phyloP scores from a whole-genome alignment of 2,797 vertebrate species.

The Tachyglossus aculeatus region DNA sequence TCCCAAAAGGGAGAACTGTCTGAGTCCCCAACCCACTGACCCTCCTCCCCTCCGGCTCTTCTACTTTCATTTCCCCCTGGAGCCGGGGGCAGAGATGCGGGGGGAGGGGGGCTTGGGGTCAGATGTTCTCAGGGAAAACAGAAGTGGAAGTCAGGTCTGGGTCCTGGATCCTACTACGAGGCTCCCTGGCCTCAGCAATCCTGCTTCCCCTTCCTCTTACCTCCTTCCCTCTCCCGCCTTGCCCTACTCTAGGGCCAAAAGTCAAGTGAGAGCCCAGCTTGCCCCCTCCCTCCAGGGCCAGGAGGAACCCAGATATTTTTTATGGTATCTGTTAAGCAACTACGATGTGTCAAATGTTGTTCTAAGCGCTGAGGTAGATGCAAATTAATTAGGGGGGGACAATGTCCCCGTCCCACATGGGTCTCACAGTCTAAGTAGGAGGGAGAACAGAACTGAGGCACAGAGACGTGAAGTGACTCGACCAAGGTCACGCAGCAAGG shows the following conservation, averaged over 20 bases:
- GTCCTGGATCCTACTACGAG: conserved; percentile 8
- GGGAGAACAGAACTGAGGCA: too few species aligned
- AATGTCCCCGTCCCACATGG: neutral
- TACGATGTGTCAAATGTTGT: too few species aligned
- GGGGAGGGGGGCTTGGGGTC: conserved; percentile 11
- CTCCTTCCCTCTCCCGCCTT: conserved; percentile 35
- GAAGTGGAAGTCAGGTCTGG: conserved; percentile 34
- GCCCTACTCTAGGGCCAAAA: conserved; percentile 71
- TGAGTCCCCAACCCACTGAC: neutral
- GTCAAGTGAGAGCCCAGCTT: conserved; percentile 71
- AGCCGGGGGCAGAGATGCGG: neutral
- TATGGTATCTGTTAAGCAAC: too few species aligned
- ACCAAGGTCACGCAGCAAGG: too few species aligned
- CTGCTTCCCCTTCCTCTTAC: conserved; percentile 52
- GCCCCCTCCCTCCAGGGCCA: neutral
- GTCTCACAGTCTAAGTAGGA: too few species aligned
- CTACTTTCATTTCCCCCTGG: conserved; percentile 50
- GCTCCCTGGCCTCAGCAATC: conserved; percentile 54
- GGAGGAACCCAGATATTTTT: neutral
- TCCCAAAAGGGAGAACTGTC: too few species aligned
- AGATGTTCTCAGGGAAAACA: conserved; percentile 31
- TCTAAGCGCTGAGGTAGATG: too few species aligned
- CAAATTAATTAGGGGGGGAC: neutral
- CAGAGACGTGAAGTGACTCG: too few species aligned
- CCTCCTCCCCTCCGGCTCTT: conserved; percentile 33